A percentile compares a stretch with the other conserved stretches of the same genome.
These are phyloP conservation scores for Lacerta viridis DNA, from an alignment of 2,797 vertebrate species.

Conservation along the genomic window DNA sequence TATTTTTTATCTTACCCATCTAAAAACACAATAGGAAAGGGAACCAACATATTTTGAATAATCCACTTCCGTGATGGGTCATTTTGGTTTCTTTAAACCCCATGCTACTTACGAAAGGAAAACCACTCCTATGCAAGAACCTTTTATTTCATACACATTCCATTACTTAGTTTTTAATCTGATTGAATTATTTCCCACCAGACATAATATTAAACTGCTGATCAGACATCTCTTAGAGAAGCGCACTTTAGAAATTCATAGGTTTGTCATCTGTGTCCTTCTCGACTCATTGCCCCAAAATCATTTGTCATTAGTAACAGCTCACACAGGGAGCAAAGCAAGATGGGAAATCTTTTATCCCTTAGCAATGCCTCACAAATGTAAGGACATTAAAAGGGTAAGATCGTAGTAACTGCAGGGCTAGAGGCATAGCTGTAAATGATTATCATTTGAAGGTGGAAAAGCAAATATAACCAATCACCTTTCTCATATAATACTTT, in stretches of 20 bases:
- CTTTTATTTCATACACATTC: constrained; percentile 62
- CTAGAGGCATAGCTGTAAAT: constrained; percentile 57
- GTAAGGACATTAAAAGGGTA: constrained; percentile 78
- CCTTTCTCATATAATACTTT: background rate
- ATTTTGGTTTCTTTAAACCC: constrained; percentile 20
- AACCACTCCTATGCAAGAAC: constrained; percentile 8
- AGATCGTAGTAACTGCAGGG: constrained; percentile 52
- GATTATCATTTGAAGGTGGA: constrained; percentile 29
- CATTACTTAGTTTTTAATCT: constrained; percentile 75
- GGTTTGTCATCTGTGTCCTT: constrained; percentile 99
- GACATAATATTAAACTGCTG: constrained; percentile 83
- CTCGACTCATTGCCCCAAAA: constrained; percentile 90
- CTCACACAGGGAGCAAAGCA: constrained; percentile 76
- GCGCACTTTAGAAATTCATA: constrained; percentile 83
- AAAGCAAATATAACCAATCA: constrained; percentile 3
- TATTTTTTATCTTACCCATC: constrained; percentile 4
- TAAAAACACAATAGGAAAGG: background rate
- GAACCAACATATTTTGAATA: constrained; percentile 11
- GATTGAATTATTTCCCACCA: constrained; percentile 82
- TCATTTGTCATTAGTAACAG: constrained; percentile 87
- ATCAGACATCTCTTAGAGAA: constrained; percentile 80
- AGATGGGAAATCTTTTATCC: constrained; percentile 82
- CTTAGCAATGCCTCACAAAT: constrained; percentile 80
- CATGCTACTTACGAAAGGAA: constrained; percentile 44
- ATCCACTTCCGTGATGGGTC: constrained; percentile 9